phyloP scores from a whole-genome alignment of 2,888 invertebrate species.

The Synergus laeviventris region DNA sequence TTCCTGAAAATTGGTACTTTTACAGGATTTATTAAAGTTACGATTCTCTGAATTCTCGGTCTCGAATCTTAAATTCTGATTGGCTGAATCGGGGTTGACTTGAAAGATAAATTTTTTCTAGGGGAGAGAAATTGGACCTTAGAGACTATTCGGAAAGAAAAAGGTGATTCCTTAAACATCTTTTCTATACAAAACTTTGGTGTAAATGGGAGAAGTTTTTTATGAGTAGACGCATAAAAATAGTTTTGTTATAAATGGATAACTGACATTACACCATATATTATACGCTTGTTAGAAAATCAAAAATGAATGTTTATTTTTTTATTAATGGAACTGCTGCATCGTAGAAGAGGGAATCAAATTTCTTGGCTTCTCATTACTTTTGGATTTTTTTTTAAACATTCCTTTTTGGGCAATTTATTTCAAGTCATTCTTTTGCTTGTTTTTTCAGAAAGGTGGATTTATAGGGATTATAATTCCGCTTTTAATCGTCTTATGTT shows the following conservation, averaged over 20 bases:
- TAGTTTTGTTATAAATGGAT: not conserved
- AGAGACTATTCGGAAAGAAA: constrained; percentile 30
- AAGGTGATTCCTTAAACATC: constrained; percentile 29
- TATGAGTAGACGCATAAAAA: constrained; percentile 12
- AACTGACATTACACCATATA: no score
- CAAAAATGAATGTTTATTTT: not conserved
- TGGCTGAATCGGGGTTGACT: constrained; percentile 23
- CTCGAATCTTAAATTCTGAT: constrained; percentile 36
- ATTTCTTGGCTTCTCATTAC: no score
- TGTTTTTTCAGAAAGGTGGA: not conserved
- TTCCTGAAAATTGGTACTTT: constrained; percentile 17
- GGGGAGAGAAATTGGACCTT: constrained; percentile 23
- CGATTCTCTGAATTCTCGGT: constrained; percentile 14
- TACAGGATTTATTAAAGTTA: constrained; percentile 14
- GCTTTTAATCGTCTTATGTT: not conserved
- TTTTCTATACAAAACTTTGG: constrained; percentile 17
- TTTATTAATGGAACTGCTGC: no score
- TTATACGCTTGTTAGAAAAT: not conserved
- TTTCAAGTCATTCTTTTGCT: not conserved
- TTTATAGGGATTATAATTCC: not conserved
- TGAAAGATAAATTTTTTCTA: constrained; percentile 27
- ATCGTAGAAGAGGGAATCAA: no score
- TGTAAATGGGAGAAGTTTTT: constrained; percentile 23
- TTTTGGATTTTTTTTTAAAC: no score
- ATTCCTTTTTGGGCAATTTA: no score